Conservation (phyloP, 1,140 invertebrate species). For the Venturia canescens region DNA sequence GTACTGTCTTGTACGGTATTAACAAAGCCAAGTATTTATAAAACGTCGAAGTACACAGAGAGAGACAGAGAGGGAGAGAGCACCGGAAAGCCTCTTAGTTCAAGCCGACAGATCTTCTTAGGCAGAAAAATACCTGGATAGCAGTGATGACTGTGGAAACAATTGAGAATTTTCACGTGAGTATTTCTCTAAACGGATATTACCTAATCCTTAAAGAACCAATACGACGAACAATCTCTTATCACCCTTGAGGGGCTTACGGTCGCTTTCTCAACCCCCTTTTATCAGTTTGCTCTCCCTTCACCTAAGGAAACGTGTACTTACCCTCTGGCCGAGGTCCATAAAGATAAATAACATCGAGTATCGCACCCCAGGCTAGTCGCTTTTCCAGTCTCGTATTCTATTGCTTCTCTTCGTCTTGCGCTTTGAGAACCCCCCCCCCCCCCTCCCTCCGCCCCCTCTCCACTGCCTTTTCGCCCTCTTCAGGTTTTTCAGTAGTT, state of each 20-base stretch:
- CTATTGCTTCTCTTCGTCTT: neutral
- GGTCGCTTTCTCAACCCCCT: constrained; percentile 55
- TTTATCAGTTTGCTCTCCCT: neutral
- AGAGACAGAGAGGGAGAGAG: too few relatives aligned
- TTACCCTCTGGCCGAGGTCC: constrained; percentile 77
- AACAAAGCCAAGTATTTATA: neutral
- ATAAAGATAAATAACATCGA: constrained; percentile 77
- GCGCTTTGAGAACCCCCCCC: neutral
- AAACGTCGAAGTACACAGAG: neutral
- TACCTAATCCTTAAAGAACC: constrained; percentile 57
- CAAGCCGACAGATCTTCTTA: constrained; percentile 8
- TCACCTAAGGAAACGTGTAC: constrained; percentile 71
- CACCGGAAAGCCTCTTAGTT: constrained; percentile 12
- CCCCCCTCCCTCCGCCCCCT: neutral
- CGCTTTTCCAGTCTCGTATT: constrained; percentile 25
- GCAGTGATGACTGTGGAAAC: constrained; percentile 1
- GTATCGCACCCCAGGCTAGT: constrained; percentile 53
- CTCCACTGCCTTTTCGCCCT: neutral
- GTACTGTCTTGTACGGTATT: neutral
- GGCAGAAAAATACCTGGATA: neutral
- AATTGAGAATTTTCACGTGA: constrained; percentile 22
- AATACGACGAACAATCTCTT: constrained; percentile 76
- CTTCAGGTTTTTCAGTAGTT: neutral
- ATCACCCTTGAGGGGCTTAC: constrained; percentile 71
- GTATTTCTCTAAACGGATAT: constrained; percentile 47